Conservation (phyloP, 1,140 invertebrate species). For the Panagrolaimus sp. region DNA sequence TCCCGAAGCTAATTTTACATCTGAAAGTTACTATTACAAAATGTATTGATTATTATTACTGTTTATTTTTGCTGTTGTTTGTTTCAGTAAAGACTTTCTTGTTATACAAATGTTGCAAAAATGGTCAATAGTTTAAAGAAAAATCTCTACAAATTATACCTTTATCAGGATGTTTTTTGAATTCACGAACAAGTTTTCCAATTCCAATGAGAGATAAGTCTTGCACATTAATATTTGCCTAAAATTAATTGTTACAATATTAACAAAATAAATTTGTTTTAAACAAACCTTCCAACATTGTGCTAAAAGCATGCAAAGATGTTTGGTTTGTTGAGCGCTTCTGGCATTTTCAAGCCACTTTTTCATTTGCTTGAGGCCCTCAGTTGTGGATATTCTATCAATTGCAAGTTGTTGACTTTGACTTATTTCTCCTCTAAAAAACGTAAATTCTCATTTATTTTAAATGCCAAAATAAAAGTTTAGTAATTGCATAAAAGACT, state of each 20-base stretch:
- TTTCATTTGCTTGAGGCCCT: neutral
- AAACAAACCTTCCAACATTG: constrained; percentile 3
- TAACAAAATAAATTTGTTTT: neutral
- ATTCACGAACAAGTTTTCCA: neutral
- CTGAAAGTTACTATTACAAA: no score
- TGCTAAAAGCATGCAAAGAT: neutral
- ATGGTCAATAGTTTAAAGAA: no score
- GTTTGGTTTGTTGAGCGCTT: neutral
- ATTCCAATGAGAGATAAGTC: neutral
- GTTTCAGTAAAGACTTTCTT: no score
- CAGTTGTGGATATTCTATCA: neutral
- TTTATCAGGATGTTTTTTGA: neutral
- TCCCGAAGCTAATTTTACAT: neutral
- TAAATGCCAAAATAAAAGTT: no score
- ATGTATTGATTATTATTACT: no score
- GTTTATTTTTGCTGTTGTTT: no score
- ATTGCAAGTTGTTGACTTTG: neutral
- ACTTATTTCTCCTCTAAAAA: neutral
- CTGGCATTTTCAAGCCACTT: neutral
- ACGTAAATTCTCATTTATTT: no score
- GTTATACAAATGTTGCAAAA: no score
- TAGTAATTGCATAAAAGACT: no score
- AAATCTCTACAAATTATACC: no score
- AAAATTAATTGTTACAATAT: neutral
- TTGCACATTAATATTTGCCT: neutral